Base-by-base conservation (phyloP, 2,797 vertebrate species). In the Phataginus tetradactyla region DNA sequence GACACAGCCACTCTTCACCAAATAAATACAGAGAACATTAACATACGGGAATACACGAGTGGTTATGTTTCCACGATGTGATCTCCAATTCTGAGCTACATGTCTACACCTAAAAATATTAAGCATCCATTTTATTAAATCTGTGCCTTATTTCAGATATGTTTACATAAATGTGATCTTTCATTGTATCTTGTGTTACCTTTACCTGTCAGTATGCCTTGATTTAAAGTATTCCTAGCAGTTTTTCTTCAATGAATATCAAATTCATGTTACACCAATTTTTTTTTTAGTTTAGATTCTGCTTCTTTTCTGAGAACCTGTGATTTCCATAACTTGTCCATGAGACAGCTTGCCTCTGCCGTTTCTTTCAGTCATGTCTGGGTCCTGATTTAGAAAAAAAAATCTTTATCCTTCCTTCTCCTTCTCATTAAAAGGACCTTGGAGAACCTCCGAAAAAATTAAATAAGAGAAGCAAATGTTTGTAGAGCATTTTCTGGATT, bases 141-240 rank as follows among this genome's bases (percentile, higher is more conserved):
- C 39, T 66, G 0, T 49, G 32, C 71, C 66, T 87, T 51, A n/a
- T 55, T 78, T 78, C 68, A 93, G 37, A 11, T 68, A 0, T 80
- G 29, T 81, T 72, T 72, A 68, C n/a, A 2, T 57, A 29, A 63
- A 64, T 72, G 63, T 53, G 27, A 57, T 59, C 45, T 84, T 69
- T 77, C 7, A 34, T 81, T 63, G 32, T 90, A 7, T 81, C 25
- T 72, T 45, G 5, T 66, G 29, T 57, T 79, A 1, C 20, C 75
- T 91, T 89, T 68, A 37, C 64, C 32, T 87, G 17, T 92, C 53
- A 68, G 7, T 23, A 27, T 91, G 69, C 37, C 64, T 79, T 96
- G 59, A 91, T 91, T 90, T 90, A 89, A 92, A 90, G 77, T 42
- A 68, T 77, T 39, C 7, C 39, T 71, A 90, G 53, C 61, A 92